phyloP scores from a whole-genome alignment of 2,113 vertebrate species.

The Hassar affinis region DNA sequence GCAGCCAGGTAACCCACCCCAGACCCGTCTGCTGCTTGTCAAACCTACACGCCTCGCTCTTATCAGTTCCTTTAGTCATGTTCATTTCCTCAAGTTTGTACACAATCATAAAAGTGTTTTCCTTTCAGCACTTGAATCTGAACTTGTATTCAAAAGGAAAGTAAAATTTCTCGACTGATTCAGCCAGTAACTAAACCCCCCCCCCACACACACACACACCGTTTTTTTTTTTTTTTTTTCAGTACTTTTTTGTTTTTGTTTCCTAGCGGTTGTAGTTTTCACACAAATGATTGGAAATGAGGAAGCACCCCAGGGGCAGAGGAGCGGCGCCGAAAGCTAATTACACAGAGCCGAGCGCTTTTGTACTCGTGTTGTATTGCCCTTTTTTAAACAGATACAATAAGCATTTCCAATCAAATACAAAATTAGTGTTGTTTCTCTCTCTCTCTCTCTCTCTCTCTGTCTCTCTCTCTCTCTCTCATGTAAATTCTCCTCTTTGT shows the following conservation, averaged over 20 bases:
- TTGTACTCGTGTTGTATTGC: constrained; percentile 36
- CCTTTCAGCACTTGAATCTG: not conserved
- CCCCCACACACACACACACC: too few species aligned
- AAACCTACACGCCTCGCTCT: not conserved
- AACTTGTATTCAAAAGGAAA: too few species aligned
- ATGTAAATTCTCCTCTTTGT: not conserved
- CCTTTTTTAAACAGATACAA: constrained; percentile 33
- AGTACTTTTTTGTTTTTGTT: constrained; percentile 38
- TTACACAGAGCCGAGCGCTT: constrained; percentile 35
- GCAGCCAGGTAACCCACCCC: constrained; percentile 75
- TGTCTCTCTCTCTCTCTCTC: not conserved
- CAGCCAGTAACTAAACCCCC: too few species aligned
- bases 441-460: not conserved
- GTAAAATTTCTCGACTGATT: not conserved
- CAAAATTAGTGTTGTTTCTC: constrained; percentile 34
- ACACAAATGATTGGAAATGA: constrained; percentile 45
- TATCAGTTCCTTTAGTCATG: not conserved
- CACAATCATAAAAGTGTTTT: not conserved
- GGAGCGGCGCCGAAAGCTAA: constrained; percentile 43
- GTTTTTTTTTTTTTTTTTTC: not conserved
- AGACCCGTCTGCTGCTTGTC: not conserved
- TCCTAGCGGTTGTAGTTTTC: constrained; percentile 33
- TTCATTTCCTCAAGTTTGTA: not conserved
- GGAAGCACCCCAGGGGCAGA: constrained; percentile 40
- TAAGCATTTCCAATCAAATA: constrained; percentile 44